phyloP scores from a whole-genome alignment of 64 coral and sea anemone species.

The Stylophora pistillata region DNA sequence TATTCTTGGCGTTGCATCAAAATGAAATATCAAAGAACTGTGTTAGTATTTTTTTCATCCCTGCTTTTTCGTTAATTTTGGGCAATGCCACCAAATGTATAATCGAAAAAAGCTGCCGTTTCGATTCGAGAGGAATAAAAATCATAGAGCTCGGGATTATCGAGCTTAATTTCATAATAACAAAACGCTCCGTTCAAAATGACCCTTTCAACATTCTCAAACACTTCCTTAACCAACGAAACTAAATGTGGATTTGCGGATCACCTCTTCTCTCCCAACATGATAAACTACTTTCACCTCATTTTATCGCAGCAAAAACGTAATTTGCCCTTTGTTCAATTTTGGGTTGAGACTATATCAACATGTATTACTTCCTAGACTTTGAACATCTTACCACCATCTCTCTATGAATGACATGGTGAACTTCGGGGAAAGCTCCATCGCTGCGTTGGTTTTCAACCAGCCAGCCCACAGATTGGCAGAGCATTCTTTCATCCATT shows the following conservation, averaged over 20 bases:
- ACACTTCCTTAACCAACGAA: no score
- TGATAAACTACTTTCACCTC: no score
- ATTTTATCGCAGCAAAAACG: no score
- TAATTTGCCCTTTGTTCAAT: no score
- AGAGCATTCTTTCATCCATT: slow-evolving; percentile 70
- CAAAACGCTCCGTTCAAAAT: no score
- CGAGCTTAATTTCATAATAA: no score
- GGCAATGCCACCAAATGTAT: no score
- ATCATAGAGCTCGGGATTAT: no score
- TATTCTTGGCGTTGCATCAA: no score
- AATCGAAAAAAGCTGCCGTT: neutral
- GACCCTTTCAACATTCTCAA: no score
- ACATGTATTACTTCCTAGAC: neutral
- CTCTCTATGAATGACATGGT: slow-evolving; percentile 3
- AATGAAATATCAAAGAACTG: neutral
- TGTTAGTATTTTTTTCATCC: neutral
- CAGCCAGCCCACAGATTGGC: slow-evolving; percentile 61
- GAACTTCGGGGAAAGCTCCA: slow-evolving; percentile 60
- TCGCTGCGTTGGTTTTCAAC: slow-evolving; percentile 61
- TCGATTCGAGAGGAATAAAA: neutral
- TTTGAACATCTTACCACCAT: neutral
- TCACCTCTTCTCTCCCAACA: no score
- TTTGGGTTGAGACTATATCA: neutral
- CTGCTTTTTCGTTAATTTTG: neutral
- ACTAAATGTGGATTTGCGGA: no score